Conservation (phyloP, 30 jellyfish, hydroid and myxozoan genomes). For the Catostylus mosaicus region DNA sequence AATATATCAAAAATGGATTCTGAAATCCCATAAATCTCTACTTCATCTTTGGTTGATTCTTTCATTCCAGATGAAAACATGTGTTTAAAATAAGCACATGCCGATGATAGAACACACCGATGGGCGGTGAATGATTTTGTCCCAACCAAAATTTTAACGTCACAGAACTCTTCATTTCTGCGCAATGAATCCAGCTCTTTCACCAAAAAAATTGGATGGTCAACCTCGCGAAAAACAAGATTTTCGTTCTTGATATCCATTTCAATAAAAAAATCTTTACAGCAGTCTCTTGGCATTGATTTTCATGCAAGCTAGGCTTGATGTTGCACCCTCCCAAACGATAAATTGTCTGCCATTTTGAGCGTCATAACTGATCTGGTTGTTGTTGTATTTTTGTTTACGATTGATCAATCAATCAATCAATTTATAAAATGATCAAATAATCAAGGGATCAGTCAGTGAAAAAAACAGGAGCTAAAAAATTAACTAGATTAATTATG, state of each 20-base stretch:
- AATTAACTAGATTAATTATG: no score
- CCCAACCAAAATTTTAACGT: slow-evolving; percentile 60
- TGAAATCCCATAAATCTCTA: slow-evolving; percentile 53
- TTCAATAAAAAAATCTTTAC: no score
- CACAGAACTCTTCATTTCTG: slow-evolving; percentile 60
- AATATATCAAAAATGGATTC: slow-evolving; percentile 52
- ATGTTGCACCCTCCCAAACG: no score
- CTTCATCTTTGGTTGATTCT: slow-evolving; percentile 49
- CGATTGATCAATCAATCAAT: no score
- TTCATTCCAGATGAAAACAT: slow-evolving; percentile 67
- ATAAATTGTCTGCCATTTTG: slow-evolving; percentile 24
- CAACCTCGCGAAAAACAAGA: slow-evolving; percentile 37
- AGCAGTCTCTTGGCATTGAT: no score
- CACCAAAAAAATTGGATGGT: slow-evolving; percentile 41
- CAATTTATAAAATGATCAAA: no score
- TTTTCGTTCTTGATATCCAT: slow-evolving; percentile 49
- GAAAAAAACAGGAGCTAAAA: no score
- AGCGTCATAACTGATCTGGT: background rate
- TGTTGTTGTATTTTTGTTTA: slow-evolving; percentile 15
- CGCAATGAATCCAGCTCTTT: slow-evolving; percentile 55
- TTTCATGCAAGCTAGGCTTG: no score
- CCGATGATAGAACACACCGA: slow-evolving; percentile 65
- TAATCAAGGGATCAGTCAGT: no score
- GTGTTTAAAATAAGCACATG: slow-evolving; percentile 48
- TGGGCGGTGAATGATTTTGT: slow-evolving; percentile 61